Conservation (phyloP, 2,888 invertebrate species). For the Nudaria mundana region DNA sequence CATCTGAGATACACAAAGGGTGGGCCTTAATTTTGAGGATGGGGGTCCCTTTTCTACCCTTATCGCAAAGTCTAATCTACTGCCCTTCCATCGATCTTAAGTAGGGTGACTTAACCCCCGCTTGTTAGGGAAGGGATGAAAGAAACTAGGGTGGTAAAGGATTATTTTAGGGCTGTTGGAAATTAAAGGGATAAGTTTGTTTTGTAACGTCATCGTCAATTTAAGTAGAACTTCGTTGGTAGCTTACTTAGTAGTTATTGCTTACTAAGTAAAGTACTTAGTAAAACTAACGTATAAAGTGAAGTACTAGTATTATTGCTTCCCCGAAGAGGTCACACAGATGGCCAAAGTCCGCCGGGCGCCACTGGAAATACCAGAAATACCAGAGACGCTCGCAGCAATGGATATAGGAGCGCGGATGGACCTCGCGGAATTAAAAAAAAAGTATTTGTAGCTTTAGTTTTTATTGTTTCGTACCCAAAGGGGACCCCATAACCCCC, state of each 20-base stretch:
- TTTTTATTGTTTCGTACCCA: too few species aligned
- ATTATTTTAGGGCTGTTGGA: conserved; percentile 51
- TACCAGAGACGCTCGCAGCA: too few species aligned
- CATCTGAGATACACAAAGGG: conserved; percentile 75
- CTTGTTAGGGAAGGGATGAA: conserved; percentile 64
- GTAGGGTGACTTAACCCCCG: conserved; percentile 75
- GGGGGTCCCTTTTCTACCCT: conserved; percentile 58
- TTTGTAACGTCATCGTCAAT: conserved; percentile 63
- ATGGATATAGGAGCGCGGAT: too few species aligned
- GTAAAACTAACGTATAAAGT: too few species aligned
- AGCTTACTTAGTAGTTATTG: not conserved
- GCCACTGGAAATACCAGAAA: too few species aligned
- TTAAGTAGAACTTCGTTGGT: conserved; percentile 24
- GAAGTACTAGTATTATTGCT: too few species aligned
- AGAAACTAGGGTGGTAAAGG: conserved; percentile 70
- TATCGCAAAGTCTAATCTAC: conserved; percentile 75
- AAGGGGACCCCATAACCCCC: too few species aligned
- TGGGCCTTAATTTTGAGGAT: conserved; percentile 65
- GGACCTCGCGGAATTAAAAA: too few species aligned
- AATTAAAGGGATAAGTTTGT: conserved; percentile 73
- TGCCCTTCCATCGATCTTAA: conserved; percentile 79
- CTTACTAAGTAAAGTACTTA: too few species aligned
- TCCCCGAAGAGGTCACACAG: too few species aligned
- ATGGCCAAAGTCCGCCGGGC: too few species aligned
- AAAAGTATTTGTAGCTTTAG: too few species aligned